Conservation (phyloP, 2,888 invertebrate genomes). For the Hirudinaria manillensis region DNA sequence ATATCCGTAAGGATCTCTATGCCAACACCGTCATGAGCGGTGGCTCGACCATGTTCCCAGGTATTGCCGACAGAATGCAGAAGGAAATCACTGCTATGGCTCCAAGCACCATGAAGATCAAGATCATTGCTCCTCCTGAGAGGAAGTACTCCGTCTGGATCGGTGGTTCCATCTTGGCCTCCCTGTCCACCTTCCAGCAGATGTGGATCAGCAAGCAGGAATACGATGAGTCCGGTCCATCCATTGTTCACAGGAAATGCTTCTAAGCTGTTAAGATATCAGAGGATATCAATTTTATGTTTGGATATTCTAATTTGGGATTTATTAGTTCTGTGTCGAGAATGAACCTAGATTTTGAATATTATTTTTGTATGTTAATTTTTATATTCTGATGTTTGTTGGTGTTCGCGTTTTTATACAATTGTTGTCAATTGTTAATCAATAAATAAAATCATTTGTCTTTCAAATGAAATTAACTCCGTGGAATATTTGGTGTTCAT, state of each 20-base stretch:
- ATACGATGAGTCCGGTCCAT: constrained; percentile 91
- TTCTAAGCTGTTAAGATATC: constrained; percentile 64
- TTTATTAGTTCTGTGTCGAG: no score
- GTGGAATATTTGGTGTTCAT: no score
- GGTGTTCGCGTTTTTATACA: no score
- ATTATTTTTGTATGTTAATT: no score
- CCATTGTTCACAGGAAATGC: constrained; percentile 93
- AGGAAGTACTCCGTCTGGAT: constrained; percentile 97
- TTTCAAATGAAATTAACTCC: no score
- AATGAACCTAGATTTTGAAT: no score
- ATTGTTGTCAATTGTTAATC: no score
- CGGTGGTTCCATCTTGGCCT: constrained; percentile 91
- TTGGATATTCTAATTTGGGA: no score
- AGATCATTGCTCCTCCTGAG: constrained; percentile 83
- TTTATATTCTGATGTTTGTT: no score
- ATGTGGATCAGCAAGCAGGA: constrained; percentile 97
- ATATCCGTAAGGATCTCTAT: constrained; percentile 52
- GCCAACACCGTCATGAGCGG: constrained; percentile 75
- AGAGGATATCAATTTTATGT: no score
- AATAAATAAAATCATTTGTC: no score
- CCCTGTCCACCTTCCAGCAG: constrained; percentile 80
- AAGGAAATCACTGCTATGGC: constrained; percentile 86
- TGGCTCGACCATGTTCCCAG: constrained; percentile 92
- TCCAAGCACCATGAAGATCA: constrained; percentile 64
- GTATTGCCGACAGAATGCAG: constrained; percentile 95